phyloP scores from a whole-genome alignment of 2,797 vertebrate genomes.

The Petrocephalus schoutedeni region DNA sequence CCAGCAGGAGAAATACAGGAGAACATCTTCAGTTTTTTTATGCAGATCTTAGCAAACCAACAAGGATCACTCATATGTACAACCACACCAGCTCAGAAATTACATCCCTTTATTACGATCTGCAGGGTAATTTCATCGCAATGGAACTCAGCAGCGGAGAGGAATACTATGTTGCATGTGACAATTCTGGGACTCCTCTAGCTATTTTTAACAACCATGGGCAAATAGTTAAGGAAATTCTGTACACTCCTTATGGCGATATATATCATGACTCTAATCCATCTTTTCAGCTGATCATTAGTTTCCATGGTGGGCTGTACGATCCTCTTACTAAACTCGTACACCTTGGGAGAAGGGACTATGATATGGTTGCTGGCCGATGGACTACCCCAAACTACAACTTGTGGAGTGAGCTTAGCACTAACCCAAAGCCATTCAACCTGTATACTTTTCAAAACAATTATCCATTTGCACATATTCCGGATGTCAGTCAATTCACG shows the following conservation, averaged over 20 bases:
- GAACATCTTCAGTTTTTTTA: conserved; percentile 94
- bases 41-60: conserved; percentile 88
- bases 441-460: conserved; percentile 94
- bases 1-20: conserved; percentile 78
- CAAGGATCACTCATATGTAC: conserved; percentile 91
- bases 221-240: conserved; percentile 85
- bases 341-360: conserved; percentile 88
- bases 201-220: conserved; percentile 92
- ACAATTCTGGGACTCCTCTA: conserved; percentile 85
- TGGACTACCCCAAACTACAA: conserved; percentile 93
- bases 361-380: conserved; percentile 87
- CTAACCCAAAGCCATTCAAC: conserved; percentile 86
- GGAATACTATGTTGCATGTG: conserved; percentile 95
- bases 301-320: conserved; percentile 92
- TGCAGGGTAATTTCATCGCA: conserved; percentile 96
- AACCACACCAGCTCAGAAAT: conserved; percentile 92
- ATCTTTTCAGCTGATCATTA: conserved; percentile 83
- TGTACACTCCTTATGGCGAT: conserved; percentile 93
- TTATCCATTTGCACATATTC: conserved; percentile 79
- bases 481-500: conserved; percentile 74
- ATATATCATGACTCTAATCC: conserved; percentile 93
- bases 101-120: conserved; percentile 95
- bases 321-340: conserved; percentile 86
- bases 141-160: conserved; percentile 98
- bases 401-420: conserved; percentile 84